Evolutionary conservation across 2,888 invertebrate species (phyloP).

Genomic region (Dromius quadrimaculatus): DNA sequence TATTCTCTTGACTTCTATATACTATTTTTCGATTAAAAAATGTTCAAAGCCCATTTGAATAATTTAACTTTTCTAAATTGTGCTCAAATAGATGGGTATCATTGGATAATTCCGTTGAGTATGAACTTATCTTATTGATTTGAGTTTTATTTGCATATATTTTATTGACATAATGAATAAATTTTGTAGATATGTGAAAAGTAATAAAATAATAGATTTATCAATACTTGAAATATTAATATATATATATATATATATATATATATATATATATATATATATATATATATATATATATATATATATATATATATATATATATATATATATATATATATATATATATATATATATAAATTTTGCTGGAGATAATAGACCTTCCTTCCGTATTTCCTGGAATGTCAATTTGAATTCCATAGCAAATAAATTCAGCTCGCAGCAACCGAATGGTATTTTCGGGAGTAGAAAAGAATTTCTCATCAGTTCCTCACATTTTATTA

Average conservation of each 20-base stretch:
- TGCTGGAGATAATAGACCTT: neutral
- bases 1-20: no score
- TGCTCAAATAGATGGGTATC: neutral
- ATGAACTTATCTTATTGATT: neutral
- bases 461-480: constrained; percentile 10
- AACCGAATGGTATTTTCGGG: constrained; percentile 17
- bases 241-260: neutral
- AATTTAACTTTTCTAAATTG: neutral
- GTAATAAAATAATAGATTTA: neutral
- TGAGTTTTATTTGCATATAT: neutral
- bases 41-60: neutral
- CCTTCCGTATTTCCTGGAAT: constrained; percentile 4
- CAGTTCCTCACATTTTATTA: no score
- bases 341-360: neutral
- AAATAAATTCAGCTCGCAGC: constrained; percentile 18
- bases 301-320: constrained; percentile 13
- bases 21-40: neutral
- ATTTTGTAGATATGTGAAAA: neutral
- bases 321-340: constrained; percentile 1
- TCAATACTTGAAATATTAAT: neutral
- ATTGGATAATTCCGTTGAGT: neutral
- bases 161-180: no score
- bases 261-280: neutral
- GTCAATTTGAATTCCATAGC: neutral
- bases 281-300: neutral